Base-by-base conservation (phyloP, 2,113 vertebrate genomes). In the Ammodramus savannarum region DNA sequence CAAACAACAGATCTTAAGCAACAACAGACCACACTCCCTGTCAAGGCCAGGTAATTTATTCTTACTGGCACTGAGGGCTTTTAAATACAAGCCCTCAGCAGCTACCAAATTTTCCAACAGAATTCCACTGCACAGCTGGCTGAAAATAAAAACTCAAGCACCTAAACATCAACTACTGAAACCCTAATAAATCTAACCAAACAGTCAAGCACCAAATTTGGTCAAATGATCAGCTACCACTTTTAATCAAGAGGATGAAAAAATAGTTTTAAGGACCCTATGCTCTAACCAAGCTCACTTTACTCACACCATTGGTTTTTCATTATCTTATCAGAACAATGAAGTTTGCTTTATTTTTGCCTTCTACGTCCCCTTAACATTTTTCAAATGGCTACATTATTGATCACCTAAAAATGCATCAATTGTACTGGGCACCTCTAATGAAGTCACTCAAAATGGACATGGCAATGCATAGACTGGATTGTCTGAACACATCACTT, bases 251-350 rank as follows among this genome's bases (percentile, higher is more conserved):
- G 19, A 94, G 25, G 4, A 87, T 29, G 43, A 67, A 75, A 67
- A 61, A 12, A 49, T 2, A 8, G 5, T 44, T 77, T 71, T 46
- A 78, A 58, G 44, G 69, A 83, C 18, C 48, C 9, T 32, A 3
- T 38, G 34, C 25, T 80, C 11, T 44, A 63, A 78, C 4, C 13
- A n/a, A 27, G 26, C 18, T 86, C 11, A 32, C 59, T 58, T 67
- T 34, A 46, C 0, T 0, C 7, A 63, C 4, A 71, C 31, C 1
- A 0, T n/a, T 48, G 26, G 2, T 9, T 39, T 77, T 83, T 75
- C 57, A 68, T 49, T 78, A 19, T 3, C 78, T 78, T 74, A 68
- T 15, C 5, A 15, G 16, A 83, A 85, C 0, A 0, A 7, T 32
- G 16, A 75, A 1, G 21, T 43, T 79, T 78, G 27, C 13, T 81